Base-by-base conservation (phyloP, 2,113 vertebrate species). In the Myotis brandtii region DNA sequence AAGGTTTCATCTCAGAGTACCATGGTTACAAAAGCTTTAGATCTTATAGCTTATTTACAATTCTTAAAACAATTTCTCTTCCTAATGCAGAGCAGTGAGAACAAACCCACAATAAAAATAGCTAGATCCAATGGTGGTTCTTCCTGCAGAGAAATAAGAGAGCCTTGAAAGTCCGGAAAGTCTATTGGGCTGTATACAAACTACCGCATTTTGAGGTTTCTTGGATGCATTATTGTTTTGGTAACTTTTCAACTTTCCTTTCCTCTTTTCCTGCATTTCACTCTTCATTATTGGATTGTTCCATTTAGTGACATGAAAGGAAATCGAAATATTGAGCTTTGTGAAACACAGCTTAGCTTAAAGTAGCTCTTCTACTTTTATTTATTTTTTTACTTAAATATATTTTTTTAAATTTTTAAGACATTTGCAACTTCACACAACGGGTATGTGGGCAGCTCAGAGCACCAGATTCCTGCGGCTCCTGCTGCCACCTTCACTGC, bases 321-420 rank as follows among this genome's bases (percentile, higher is more conserved):
- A 92, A 95, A 96, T 62, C 0, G 0, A 83, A 95, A 32, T 32
- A 40, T 66, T 80, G 72, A 91, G 40, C 18, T 96, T 62, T 75
- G 46, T 80, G 56, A 87, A 86, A 89, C 73, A 81, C 12, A 69
- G 66, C 70, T 95, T 72, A 80, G 54, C 89, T 96, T 93, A 96
- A 96, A 97, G 93, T 83, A 97, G 97, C 96, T 96, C 96, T 97
- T 97, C 96, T 50, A 76, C 25, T 76, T 76, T 77, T n/a, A 52
- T 77, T 77, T 77, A 77, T 52, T 50, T 50, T 50, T 62, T 62
- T 62, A 62, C 59, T n/a, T 32, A 32, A 27, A 73, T 27, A 48
- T 18, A 9, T 56, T 56, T 23, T 25, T 12, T 9, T 11, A 11
- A 48, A 43, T 5, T 2, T 52, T 52, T n/a, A n/a, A 66, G 77